These are phyloP conservation scores for Chaetodon trifascialis DNA, from an alignment of 2,113 vertebrate species.

Conservation along the genomic window DNA sequence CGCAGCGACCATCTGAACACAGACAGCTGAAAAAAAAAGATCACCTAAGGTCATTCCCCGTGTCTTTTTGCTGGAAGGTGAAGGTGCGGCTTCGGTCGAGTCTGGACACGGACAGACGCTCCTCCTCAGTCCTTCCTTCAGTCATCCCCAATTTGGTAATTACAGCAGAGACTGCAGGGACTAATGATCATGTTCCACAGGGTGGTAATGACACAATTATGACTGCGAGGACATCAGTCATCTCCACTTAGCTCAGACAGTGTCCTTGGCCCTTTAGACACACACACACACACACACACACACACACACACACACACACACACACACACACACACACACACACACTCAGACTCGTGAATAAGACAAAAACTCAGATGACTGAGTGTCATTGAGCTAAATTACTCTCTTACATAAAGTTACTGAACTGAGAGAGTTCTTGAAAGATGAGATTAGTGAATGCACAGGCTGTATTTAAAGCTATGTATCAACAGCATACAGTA, in stretches of 20 bases:
- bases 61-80: slow-evolving; percentile 32
- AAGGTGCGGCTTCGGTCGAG: slow-evolving; percentile 8
- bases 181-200: slow-evolving; percentile 75
- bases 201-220: slow-evolving; percentile 77
- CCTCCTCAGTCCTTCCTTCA: slow-evolving; percentile 46
- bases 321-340: slow-evolving; percentile 4
- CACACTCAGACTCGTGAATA: slow-evolving; percentile 19
- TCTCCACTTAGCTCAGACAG: slow-evolving; percentile 67
- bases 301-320: not conserved
- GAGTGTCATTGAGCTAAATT: slow-evolving; percentile 55
- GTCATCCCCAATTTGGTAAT: slow-evolving; percentile 62
- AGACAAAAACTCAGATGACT: slow-evolving; percentile 36
- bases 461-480: not conserved
- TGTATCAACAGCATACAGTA: not conserved
- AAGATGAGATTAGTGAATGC: slow-evolving; percentile 14
- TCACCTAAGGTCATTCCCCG: slow-evolving; percentile 5
- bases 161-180: slow-evolving; percentile 59
- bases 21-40: not conserved
- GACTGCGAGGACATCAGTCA: slow-evolving; percentile 68
- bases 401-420: slow-evolving; percentile 33
- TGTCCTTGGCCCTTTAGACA: slow-evolving; percentile 66
- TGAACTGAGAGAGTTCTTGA: slow-evolving; percentile 14
- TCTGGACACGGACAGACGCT: slow-evolving; percentile 38
- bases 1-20: not conserved
- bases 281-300: slow-evolving; percentile 7